A percentile compares a stretch with the other conserved stretches of the same genome.
Evolutionary conservation across 2,113 vertebrate genomes (phyloP).

Genomic region (Triplophysa tibetana): DNA sequence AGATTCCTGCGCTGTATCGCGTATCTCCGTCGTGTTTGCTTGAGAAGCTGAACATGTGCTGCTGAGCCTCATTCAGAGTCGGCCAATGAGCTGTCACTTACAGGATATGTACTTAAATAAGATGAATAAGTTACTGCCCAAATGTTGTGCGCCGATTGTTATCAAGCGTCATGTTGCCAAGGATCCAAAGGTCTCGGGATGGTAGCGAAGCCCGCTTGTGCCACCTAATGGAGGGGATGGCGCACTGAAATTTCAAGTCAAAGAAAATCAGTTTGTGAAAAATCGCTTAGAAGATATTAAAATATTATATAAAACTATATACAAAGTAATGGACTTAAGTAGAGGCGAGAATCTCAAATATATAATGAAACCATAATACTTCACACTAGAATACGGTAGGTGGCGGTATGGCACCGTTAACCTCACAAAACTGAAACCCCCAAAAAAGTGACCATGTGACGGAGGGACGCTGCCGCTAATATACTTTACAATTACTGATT

Average conservation of each 20-base stretch:
- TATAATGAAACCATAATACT: too few species aligned
- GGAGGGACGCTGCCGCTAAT: too few species aligned
- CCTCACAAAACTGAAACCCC: too few species aligned
- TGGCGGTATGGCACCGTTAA: too few species aligned
- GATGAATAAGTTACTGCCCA: neutral
- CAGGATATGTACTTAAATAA: neutral
- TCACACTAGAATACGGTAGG: too few species aligned
- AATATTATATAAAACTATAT: too few species aligned
- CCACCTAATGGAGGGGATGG: conserved; percentile 38
- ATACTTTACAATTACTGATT: too few species aligned
- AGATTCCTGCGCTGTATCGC: neutral
- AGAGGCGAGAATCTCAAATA: too few species aligned
- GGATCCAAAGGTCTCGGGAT: conserved; percentile 14
- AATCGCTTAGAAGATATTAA: too few species aligned
- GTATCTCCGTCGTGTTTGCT: neutral
- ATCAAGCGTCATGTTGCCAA: neutral
- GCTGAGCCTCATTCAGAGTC: neutral
- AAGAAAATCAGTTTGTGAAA: too few species aligned
- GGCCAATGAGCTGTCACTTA: neutral
- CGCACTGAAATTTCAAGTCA: neutral
- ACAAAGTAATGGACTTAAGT: too few species aligned
- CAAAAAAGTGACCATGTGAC: too few species aligned
- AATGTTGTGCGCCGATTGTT: neutral
- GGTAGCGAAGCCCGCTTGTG: neutral
- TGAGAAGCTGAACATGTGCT: neutral